Evolutionary conservation across 2,888 invertebrate genomes (phyloP).

Genomic region (Phymatocera aterrima): DNA sequence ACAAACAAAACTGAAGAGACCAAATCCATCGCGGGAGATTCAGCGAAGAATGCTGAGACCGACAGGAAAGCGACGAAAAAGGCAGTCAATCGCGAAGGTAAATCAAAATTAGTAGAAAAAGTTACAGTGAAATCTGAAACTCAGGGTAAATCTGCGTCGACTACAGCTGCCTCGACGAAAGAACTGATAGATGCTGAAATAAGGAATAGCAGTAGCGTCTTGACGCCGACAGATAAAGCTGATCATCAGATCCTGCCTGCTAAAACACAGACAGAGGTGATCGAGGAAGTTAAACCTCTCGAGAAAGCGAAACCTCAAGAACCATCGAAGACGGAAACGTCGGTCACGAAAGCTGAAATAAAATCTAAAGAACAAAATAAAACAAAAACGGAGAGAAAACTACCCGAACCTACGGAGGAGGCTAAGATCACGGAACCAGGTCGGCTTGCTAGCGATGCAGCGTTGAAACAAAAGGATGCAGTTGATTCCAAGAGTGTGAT

Average conservation of each 20-base stretch:
- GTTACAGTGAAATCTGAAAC: constrained; percentile 14
- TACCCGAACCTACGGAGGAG: constrained; percentile 28
- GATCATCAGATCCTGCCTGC: background rate
- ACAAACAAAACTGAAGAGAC: constrained; percentile 49
- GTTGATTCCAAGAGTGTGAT: constrained; percentile 29
- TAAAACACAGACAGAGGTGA: constrained; percentile 28
- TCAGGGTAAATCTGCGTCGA: background rate
- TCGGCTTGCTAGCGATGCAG: constrained; percentile 37
- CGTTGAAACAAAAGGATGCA: constrained; percentile 18
- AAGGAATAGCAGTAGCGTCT: background rate
- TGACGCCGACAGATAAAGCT: constrained; percentile 40
- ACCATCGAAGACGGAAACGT: constrained; percentile 20
- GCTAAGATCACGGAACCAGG: constrained; percentile 21
- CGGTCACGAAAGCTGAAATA: constrained; percentile 27
- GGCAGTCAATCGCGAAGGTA: constrained; percentile 7
- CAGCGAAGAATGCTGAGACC: constrained; percentile 35
- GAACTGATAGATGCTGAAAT: background rate
- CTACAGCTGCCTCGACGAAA: background rate
- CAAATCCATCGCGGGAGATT: constrained; percentile 25
- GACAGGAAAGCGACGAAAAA: constrained; percentile 25
- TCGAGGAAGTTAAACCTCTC: constrained; percentile 2
- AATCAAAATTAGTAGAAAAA: constrained; percentile 22
- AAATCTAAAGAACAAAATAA: constrained; percentile 28
- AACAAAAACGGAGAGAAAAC: constrained; percentile 8
- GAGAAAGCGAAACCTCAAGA: constrained; percentile 44